Base-by-base conservation (phyloP, 2,888 invertebrate species). In the Periphyllus acericola region DNA sequence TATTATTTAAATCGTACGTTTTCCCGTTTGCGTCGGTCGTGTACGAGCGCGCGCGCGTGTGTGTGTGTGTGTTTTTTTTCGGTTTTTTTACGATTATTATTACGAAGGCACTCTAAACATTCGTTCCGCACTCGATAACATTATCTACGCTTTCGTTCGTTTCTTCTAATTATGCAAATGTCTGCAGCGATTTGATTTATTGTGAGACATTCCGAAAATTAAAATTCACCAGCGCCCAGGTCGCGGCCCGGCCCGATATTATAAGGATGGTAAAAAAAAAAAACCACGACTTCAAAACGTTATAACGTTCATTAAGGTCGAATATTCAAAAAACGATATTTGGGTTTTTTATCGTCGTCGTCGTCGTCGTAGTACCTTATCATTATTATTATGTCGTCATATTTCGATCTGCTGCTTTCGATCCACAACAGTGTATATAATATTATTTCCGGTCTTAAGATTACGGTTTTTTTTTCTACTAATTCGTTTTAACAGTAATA, bases 41-140 rank as follows among this genome's bases (percentile, higher is more conserved):
- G 1, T 21, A 9, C n/a, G 66, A n/a, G 9, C 6, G 66, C n/a
- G n/a, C n/a, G 66, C n/a, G 60, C 21, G 60, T 19, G 3, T 60
- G 60, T 25, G 2, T 21, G 60, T 34, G 17, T 19, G 19, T 40
- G 34, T 55, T n/a, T 74, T 40, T 32, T 17, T 68, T 74, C 21
- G 46, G 46, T 8, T 34, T 14, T 60, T 25, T 32, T 66, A n/a
- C 29, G 11, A 79, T 32, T 8, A 11, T n/a, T 60, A 17, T 25
- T 46, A n/a, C 36, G 21, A 85, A 72, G 32, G 81, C 80, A 87
- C 86, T 87, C 86, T 66, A 87, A 87, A 80, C 86, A 80, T 87
- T 87, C 86, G 86, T 87, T 87, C 86, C 86, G 86, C 86, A 87
- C 86, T 87, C 86, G 86, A 87, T 87, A 87, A 80, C 60, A 80